Evolutionary conservation across 2,113 vertebrate species (phyloP).

Genomic region (Sardina pilchardus): DNA sequence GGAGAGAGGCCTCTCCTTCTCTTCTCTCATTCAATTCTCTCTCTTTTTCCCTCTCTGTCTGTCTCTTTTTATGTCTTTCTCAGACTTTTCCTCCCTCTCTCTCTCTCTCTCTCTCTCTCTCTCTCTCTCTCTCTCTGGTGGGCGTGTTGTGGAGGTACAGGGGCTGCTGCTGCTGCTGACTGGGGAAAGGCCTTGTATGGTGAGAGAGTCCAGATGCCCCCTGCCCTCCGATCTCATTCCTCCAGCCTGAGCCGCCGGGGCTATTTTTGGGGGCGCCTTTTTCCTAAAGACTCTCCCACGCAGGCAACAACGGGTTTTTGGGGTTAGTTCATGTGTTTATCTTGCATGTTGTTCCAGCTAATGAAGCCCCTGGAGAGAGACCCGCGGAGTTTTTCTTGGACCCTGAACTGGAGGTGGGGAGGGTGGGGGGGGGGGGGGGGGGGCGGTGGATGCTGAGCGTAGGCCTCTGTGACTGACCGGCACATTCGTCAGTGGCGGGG

Average conservation of each 20-base stretch:
- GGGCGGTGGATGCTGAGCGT: constrained; percentile 27
- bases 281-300: constrained; percentile 71
- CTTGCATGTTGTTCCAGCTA: constrained; percentile 68
- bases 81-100: not conserved
- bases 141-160: not conserved
- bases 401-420: not conserved
- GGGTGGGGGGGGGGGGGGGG: not conserved
- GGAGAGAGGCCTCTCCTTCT: no score
- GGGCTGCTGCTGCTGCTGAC: not conserved
- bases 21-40: not conserved
- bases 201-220: constrained; percentile 61
- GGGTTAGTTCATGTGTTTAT: constrained; percentile 78
- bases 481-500: not conserved
- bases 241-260: constrained; percentile 57
- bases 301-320: constrained; percentile 65
- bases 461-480: constrained; percentile 28
- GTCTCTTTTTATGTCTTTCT: not conserved
- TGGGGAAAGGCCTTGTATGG: constrained; percentile 72
- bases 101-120: not conserved
- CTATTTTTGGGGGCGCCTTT: constrained; percentile 43
- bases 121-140: not conserved
- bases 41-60: not conserved
- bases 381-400: constrained; percentile 69
- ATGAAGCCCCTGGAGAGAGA: constrained; percentile 67
- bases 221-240: constrained; percentile 64